Evolutionary conservation across 2,113 vertebrate species (phyloP).

Genomic region (Geothlypis trichas): DNA sequence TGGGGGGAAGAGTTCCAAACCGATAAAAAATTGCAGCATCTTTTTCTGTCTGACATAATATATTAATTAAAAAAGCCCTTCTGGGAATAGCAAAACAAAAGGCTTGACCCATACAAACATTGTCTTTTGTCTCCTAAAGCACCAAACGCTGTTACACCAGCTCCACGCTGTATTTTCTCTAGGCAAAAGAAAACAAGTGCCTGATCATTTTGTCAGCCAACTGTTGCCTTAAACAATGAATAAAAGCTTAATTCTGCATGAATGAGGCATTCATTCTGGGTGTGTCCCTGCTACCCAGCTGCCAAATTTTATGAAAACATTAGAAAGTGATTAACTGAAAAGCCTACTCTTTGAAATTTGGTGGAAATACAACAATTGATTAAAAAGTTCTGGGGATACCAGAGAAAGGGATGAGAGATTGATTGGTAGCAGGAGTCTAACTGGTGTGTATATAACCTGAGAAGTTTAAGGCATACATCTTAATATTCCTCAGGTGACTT

Average conservation of each 20-base stretch:
- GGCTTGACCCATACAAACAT: background rate
- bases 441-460: background rate
- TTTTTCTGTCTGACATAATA: background rate
- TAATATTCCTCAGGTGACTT: background rate
- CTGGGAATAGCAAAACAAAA: background rate
- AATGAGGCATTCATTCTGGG: background rate
- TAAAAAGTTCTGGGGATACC: background rate
- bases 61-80: constrained; percentile 15
- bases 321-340: background rate
- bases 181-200: background rate
- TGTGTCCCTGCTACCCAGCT: background rate
- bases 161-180: background rate
- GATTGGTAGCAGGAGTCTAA: background rate
- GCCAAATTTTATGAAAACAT: background rate
- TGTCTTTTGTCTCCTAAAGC: background rate
- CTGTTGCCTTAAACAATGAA: background rate
- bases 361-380: background rate
- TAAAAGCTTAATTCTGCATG: background rate
- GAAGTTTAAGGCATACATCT: background rate
- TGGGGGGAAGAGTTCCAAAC: background rate
- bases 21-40: background rate
- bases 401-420: background rate
- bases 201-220: background rate
- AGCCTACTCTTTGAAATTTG: background rate
- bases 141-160: background rate